A percentile compares a stretch with the other conserved stretches of the same genome.
phyloP scores from a whole-genome alignment of 2,113 vertebrate genomes.

The Cariama cristata region DNA sequence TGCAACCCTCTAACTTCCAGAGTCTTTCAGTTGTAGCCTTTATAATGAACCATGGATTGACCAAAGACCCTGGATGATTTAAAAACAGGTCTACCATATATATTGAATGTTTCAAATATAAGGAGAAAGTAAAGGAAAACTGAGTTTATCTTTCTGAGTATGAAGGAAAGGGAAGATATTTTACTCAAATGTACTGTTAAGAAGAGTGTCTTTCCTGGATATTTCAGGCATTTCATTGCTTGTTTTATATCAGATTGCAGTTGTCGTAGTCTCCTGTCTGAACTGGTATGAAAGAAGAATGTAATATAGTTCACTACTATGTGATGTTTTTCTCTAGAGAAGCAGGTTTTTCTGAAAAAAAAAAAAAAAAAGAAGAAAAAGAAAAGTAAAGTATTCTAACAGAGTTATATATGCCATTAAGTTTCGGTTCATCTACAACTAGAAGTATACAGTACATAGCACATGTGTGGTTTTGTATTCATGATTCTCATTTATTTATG shows the following conservation, averaged over 20 bases:
- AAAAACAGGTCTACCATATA: not conserved
- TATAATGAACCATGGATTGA: not conserved
- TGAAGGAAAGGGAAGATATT: not conserved
- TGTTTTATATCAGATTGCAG: not conserved
- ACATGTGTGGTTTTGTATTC: not conserved
- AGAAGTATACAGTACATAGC: not conserved
- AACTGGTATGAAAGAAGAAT: not conserved
- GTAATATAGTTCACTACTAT: not conserved
- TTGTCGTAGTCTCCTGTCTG: not conserved
- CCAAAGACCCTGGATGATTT: not conserved
- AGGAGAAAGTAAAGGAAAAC: not conserved
- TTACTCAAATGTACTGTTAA: not conserved
- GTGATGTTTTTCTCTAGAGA: not conserved
- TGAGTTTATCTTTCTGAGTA: not conserved
- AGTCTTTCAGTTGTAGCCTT: not conserved
- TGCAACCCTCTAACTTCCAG: not conserved
- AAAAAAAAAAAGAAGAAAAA: not conserved
- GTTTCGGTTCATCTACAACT: not conserved
- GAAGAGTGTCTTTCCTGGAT: not conserved
- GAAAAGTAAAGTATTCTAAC: not conserved
- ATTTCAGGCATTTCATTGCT: not conserved
- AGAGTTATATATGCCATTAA: not conserved
- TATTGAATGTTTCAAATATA: not conserved
- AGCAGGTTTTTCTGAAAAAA: not conserved
- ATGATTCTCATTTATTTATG: not conserved